phyloP scores from a whole-genome alignment of 2,797 vertebrate genomes.

The Paedocypris micromegethes region DNA sequence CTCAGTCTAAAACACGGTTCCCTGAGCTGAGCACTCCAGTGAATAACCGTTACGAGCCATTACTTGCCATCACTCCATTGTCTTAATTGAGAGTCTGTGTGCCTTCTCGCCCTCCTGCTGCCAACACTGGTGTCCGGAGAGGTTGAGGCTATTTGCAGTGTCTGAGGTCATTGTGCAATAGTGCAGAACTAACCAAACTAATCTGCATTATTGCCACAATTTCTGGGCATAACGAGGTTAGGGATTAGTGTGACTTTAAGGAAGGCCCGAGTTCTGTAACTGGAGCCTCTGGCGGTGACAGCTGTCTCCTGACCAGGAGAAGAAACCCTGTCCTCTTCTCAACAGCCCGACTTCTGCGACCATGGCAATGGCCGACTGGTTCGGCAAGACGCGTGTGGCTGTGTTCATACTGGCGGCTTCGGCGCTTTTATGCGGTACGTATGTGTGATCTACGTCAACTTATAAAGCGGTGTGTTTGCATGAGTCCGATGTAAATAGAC shows the following conservation, averaged over 20 bases:
- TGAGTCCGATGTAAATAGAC: too few relatives aligned
- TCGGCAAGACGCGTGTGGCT: constrained; percentile 53
- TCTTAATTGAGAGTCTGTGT: neutral
- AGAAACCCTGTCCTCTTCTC: constrained; percentile 61
- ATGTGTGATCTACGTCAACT: neutral
- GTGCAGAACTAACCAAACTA: constrained; percentile 1
- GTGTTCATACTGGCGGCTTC: constrained; percentile 49
- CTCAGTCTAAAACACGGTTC: constrained; percentile 22
- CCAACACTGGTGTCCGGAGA: neutral
- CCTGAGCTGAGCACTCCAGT: constrained; percentile 2
- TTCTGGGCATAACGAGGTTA: constrained; percentile 40
- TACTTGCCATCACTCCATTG: neutral
- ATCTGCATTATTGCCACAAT: constrained; percentile 29
- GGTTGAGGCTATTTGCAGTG: neutral
- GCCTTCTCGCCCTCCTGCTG: neutral
- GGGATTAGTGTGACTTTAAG: constrained; percentile 56
- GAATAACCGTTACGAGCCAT: constrained; percentile 2
- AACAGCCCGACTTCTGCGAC: constrained; percentile 42
- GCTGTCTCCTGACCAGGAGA: constrained; percentile 51
- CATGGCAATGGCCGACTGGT: constrained; percentile 54
- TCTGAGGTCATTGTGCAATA: neutral
- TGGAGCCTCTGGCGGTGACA: constrained; percentile 60
- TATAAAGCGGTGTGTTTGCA: too few relatives aligned
- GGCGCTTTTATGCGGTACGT: constrained; percentile 59
- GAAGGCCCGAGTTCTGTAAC: constrained; percentile 59